Percentiles rank a stretch among this genome's conserved stretches.
phyloP scores from a whole-genome alignment of 2,113 vertebrate genomes.

The Probosciger aterrimus region DNA sequence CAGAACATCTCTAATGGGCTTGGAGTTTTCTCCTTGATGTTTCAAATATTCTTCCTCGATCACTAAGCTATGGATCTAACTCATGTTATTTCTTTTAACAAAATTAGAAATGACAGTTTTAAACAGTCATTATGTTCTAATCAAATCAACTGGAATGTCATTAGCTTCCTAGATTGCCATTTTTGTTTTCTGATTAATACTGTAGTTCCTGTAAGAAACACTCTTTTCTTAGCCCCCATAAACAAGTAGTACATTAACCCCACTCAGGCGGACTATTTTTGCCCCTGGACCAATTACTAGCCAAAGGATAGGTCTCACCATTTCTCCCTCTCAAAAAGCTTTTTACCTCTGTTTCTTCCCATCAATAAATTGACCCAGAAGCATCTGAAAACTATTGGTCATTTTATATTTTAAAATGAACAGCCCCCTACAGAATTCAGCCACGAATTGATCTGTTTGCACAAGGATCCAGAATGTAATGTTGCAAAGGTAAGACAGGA shows the following conservation, averaged over 20 bases:
- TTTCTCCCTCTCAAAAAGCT: not conserved
- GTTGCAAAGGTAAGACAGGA: not conserved
- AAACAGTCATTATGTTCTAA: slow-evolving; percentile 58
- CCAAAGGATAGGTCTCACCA: not conserved
- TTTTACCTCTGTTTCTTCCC: not conserved
- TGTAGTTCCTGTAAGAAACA: slow-evolving; percentile 52
- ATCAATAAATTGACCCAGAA: not conserved
- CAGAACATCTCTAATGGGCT: slow-evolving; percentile 26
- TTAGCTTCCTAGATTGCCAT: slow-evolving; percentile 26
- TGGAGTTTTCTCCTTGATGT: not conserved
- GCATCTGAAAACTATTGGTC: not conserved
- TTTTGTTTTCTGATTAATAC: slow-evolving; percentile 58
- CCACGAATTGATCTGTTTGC: slow-evolving; percentile 25
- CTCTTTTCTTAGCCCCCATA: not conserved
- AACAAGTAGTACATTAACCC: slow-evolving; percentile 17
- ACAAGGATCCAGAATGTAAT: not conserved
- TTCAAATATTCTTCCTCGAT: not conserved
- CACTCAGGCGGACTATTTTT: not conserved
- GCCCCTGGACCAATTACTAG: not conserved
- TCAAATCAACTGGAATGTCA: slow-evolving; percentile 57
- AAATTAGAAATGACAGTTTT: slow-evolving; percentile 63
- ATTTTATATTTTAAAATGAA: not conserved
- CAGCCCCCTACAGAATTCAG: not conserved
- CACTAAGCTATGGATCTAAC: slow-evolving; percentile 13
- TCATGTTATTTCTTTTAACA: slow-evolving; percentile 36